phyloP scores from a whole-genome alignment of 2,113 vertebrate species.

The Chloebia gouldiae region DNA sequence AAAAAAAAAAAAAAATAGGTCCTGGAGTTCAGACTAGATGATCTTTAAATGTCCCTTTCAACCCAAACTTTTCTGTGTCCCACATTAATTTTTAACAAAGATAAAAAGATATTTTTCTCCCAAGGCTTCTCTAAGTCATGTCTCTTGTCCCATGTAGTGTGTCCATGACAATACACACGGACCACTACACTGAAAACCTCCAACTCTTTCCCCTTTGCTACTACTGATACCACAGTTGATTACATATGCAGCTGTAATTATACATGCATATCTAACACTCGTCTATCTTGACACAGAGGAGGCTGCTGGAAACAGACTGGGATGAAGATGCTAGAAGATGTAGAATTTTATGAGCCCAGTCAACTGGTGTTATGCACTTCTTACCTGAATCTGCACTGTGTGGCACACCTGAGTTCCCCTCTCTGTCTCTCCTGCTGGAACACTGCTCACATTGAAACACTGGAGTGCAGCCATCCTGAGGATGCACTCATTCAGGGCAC shows the following conservation, averaged over 20 bases:
- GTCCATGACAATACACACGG: not conserved
- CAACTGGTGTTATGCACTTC: not conserved
- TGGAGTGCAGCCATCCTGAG: not conserved
- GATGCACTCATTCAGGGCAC: not conserved
- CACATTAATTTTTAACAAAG: not conserved
- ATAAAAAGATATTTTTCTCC: not conserved
- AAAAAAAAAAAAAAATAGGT: not conserved
- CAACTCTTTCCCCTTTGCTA: not conserved
- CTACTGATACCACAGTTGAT: not conserved
- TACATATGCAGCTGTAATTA: not conserved
- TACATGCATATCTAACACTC: not conserved
- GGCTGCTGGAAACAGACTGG: not conserved
- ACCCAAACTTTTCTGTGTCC: not conserved
- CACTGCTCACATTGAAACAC: fast-evolving
- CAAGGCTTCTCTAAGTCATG: not conserved
- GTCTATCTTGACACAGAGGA: not conserved
- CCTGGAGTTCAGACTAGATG: not conserved
- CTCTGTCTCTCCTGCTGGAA: not conserved
- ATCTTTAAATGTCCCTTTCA: not conserved
- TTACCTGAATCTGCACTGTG: not conserved
- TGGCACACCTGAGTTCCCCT: not conserved
- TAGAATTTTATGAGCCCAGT: not conserved
- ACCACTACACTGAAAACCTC: not conserved
- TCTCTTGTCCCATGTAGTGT: not conserved
- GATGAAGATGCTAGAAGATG: not conserved